Base-by-base conservation (phyloP, 1,140 invertebrate genomes). In the Diabrotica virgifera region DNA sequence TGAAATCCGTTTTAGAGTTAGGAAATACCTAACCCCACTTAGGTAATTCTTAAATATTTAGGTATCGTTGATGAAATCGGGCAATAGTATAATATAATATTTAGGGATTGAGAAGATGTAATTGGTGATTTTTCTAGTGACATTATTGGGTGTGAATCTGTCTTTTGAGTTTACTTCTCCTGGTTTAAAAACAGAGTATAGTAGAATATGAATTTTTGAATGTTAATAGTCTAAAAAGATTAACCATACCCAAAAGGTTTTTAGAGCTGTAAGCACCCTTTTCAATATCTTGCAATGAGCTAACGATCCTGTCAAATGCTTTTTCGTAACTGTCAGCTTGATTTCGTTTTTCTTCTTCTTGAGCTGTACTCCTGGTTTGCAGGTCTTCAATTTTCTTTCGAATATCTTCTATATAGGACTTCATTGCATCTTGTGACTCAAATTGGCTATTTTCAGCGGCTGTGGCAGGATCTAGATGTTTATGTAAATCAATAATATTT, bases 371-470 rank as follows among this genome's bases (percentile, higher is more conserved):
- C 7, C 62, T 58, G 7, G 57, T 68, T 51, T 76, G 68, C 10
- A 78, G 58, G 52, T 71, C 63, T 7, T 70, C 68, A n/a, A 77
- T 69, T 71, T 77, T 72, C 36, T 65, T 62, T 40, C 65, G 53
- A 11, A 77, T 69, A 36, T 71, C 63, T 36, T 71, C 70, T 60
- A 78, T 74, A 57, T 77, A 67, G 13, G 63, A 59, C 14, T 73
- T 67, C 54, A 78, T 68, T 12, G 77, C 74, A 51, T 77, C 68
- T 50, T 65, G 67, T 0, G 58, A 65, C 38, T 58, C 36, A 51
- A 62, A 38, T 38, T 64, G 57, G n/a, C 50, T 14, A 2, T 51
- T 46, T 37, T 56, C 58, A 6, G 62, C 50, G 52, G 38, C 37
- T 40, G 59, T 63, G 10, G 35, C 65, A 12, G 63, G 53, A n/a